phyloP scores from a whole-genome alignment of 2,888 invertebrate species.

The Coronaproctus castanopsis region DNA sequence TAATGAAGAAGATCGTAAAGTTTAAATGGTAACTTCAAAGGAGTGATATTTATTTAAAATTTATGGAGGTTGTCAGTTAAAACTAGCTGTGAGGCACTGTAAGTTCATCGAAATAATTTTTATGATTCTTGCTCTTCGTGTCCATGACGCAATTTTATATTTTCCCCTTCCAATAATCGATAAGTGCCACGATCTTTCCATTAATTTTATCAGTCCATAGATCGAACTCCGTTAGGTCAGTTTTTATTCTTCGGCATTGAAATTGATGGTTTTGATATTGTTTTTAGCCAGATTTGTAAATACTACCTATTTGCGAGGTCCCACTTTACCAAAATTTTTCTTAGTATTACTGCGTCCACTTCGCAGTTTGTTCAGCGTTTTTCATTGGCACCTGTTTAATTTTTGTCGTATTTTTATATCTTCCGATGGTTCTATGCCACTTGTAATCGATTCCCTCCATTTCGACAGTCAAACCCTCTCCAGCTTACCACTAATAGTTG shows the following conservation, averaged over 20 bases:
- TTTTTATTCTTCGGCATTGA: not conserved
- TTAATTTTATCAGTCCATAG: not conserved
- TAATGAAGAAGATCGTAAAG: no score
- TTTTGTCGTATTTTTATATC: not conserved
- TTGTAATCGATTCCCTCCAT: not conserved
- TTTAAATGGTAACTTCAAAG: no score
- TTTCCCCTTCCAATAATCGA: no score
- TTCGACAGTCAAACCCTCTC: not conserved
- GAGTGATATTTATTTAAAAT: no score
- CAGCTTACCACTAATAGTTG: not conserved
- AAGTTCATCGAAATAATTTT: no score
- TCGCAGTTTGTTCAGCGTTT: not conserved
- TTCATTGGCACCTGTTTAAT: not conserved
- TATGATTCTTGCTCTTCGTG: no score
- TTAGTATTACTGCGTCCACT: not conserved
- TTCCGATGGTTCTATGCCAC: not conserved
- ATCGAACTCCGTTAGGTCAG: not conserved
- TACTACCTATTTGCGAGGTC: not conserved
- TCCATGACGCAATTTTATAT: no score
- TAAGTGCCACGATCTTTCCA: not conserved
- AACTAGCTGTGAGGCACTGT: no score
- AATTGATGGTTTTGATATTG: slow-evolving; percentile 1
- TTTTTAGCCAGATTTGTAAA: not conserved
- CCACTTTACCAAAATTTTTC: not conserved
- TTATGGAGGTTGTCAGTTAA: no score